phyloP scores from a whole-genome alignment of 2,888 invertebrate species.

The Parnassius orleans region DNA sequence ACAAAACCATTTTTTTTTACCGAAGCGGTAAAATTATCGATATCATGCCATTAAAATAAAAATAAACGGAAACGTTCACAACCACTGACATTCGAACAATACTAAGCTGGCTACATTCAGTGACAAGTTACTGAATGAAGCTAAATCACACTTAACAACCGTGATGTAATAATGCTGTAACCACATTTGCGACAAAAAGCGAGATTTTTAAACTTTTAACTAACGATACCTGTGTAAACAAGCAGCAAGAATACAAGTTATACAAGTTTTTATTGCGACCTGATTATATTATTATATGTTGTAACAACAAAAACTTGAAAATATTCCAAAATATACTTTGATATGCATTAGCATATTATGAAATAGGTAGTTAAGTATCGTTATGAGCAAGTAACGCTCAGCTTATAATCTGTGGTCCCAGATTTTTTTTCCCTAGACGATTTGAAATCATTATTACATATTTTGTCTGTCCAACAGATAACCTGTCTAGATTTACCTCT shows the following conservation, averaged over 20 bases:
- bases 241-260: no score
- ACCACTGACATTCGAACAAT: constrained; percentile 23
- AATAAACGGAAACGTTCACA: constrained; percentile 13
- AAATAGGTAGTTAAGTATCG: no score
- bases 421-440: no score
- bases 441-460: no score
- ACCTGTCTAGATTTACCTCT: no score
- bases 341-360: no score
- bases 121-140: constrained; percentile 22
- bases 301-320: no score
- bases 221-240: neutral
- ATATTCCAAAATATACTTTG: no score
- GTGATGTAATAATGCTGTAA: constrained; percentile 24
- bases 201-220: constrained; percentile 4
- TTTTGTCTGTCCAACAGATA: no score
- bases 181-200: constrained; percentile 9
- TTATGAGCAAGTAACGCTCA: no score
- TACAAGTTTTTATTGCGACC: no score
- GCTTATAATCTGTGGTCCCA: no score
- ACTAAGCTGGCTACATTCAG: neutral
- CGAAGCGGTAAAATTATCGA: constrained; percentile 2
- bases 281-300: neutral
- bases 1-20: constrained; percentile 14
- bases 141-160: constrained; percentile 24
- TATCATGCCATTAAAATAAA: constrained; percentile 12